Conservation (phyloP, 2,888 invertebrate species). For the Perizoma affinitatum region DNA sequence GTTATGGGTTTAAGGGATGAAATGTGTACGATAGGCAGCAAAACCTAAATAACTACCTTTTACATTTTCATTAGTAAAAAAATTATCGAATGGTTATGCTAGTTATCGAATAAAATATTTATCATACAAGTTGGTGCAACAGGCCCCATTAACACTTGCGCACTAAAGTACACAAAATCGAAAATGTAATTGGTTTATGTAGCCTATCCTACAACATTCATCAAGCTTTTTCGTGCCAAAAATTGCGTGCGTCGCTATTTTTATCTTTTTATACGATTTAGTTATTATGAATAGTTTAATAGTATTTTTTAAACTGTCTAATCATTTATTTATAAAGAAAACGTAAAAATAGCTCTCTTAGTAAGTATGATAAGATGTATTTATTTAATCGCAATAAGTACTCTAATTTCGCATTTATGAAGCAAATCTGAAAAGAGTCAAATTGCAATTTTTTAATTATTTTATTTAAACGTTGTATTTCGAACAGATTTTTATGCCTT, state of each 20-base stretch:
- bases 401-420: constrained; percentile 18
- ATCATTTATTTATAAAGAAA: constrained; percentile 42
- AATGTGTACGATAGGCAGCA: background rate
- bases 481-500: constrained; percentile 20
- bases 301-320: constrained; percentile 30
- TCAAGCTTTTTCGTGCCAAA: constrained; percentile 53
- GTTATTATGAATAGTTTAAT: constrained; percentile 17
- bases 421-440: constrained; percentile 8
- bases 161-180: too few species aligned
- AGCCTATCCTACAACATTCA: background rate
- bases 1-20: background rate
- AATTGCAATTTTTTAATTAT: too few species aligned
- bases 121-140: too few species aligned
- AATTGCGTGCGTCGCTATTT: constrained; percentile 43
- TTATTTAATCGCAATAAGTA: constrained; percentile 53
- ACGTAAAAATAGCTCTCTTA: constrained; percentile 63
- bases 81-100: too few species aligned
- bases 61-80: too few species aligned
- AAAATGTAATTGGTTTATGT: background rate
- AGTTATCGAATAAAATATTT: too few species aligned
- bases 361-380: constrained; percentile 56
- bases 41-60: too few species aligned
- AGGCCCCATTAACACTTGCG: too few species aligned
- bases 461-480: background rate
- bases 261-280: constrained; percentile 36